A percentile compares a stretch with the other conserved stretches of the same genome.
Evolutionary conservation across 2,888 invertebrate genomes (phyloP).

Genomic region (Nezara viridula): DNA sequence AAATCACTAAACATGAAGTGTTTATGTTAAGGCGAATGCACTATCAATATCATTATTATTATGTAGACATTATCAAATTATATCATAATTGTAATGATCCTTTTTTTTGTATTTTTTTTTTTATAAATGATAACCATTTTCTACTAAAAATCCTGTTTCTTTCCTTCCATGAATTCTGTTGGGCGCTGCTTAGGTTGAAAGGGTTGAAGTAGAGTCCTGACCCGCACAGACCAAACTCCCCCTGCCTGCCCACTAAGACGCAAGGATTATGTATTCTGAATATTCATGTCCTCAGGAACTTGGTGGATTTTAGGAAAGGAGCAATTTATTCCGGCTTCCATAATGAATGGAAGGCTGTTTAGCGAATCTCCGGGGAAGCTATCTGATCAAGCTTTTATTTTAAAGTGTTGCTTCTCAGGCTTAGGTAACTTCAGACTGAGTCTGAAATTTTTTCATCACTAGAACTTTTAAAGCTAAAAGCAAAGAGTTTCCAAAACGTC

Average conservation of each 20-base stretch:
- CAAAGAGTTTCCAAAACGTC: too few relatives aligned
- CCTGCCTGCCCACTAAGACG: not conserved
- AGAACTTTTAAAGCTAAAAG: too few relatives aligned
- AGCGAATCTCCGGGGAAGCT: not conserved
- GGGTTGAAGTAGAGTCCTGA: not conserved
- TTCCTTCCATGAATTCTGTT: not conserved
- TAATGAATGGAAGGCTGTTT: slow-evolving; percentile 25
- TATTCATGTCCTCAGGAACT: slow-evolving; percentile 14
- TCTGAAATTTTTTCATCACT: too few relatives aligned
- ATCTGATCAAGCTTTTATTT: not conserved
- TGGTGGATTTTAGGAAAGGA: slow-evolving; percentile 5
- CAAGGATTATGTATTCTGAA: slow-evolving; percentile 27
- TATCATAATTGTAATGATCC: too few relatives aligned
- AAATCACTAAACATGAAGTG: too few relatives aligned
- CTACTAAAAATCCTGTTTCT: too few relatives aligned
- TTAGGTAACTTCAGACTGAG: too few relatives aligned
- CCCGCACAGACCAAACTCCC: not conserved
- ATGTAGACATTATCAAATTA: too few relatives aligned
- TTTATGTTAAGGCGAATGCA: too few relatives aligned
- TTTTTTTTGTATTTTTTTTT: too few relatives aligned
- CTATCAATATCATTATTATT: too few relatives aligned
- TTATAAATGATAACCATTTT: too few relatives aligned
- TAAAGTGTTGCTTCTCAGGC: not conserved
- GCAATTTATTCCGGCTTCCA: not conserved
- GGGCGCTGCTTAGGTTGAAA: not conserved